Evolutionary conservation across 2,797 vertebrate genomes (phyloP).

Genomic region (Chelon labrosus): DNA sequence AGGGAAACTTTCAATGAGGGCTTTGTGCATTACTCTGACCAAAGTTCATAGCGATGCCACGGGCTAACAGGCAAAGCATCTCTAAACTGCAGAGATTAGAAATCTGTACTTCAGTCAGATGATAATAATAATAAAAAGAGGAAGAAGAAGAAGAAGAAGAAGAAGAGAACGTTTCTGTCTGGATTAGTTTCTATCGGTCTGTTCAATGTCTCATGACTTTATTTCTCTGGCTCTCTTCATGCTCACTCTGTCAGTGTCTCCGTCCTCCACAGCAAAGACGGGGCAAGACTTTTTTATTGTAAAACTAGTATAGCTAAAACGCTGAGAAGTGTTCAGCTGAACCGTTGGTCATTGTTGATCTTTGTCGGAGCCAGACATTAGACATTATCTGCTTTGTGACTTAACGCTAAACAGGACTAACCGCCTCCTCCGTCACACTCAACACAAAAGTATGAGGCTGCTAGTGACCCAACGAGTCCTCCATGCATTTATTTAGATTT

Average conservation of each 20-base stretch:
- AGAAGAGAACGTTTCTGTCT: constrained; percentile 11
- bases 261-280: constrained; percentile 16
- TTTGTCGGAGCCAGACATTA: too few species aligned
- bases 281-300: too few species aligned
- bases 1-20: constrained; percentile 29
- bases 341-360: too few species aligned
- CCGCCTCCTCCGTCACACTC: not conserved
- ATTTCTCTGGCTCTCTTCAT: not conserved
- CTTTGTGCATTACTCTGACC: constrained; percentile 29
- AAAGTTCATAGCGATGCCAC: constrained; percentile 39
- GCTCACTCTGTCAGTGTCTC: constrained; percentile 1
- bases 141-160: too few species aligned
- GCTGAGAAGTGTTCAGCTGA: too few species aligned
- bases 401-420: too few species aligned
- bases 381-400: too few species aligned
- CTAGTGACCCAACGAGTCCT: not conserved
- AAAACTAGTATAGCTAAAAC: too few species aligned
- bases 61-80: constrained; percentile 12
- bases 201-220: constrained; percentile 31
- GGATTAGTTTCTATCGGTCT: constrained; percentile 25
- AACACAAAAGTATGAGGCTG: not conserved
- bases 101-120: constrained; percentile 27
- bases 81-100: constrained; percentile 27
- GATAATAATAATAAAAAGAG: not conserved
- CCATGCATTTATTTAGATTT: not conserved